Percentiles rank a stretch among this genome's conserved stretches.
Evolutionary conservation across 1,140 invertebrate species (phyloP).

Genomic region (Chymomyza costata): DNA sequence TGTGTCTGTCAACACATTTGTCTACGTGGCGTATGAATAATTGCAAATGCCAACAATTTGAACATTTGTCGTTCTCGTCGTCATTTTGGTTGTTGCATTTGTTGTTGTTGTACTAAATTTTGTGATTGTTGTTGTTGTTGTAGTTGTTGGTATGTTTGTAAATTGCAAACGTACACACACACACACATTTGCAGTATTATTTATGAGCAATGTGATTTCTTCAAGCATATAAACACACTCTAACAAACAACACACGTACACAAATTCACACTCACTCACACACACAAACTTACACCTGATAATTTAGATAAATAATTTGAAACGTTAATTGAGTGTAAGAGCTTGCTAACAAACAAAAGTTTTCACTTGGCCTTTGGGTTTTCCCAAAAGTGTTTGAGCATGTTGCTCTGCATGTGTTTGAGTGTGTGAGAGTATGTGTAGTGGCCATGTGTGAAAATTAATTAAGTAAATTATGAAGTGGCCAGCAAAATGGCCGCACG

Average conservation of each 20-base stretch:
- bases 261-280: too few relatives aligned
- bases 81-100: constrained; percentile 20
- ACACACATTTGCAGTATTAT: constrained; percentile 4
- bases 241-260: too few relatives aligned
- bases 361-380: constrained; percentile 17
- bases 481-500: constrained; percentile 17
- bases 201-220: constrained; percentile 24
- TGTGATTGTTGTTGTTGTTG: constrained; percentile 9
- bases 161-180: constrained; percentile 23
- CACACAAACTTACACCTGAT: too few relatives aligned
- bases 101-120: constrained; percentile 17
- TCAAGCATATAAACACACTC: too few relatives aligned
- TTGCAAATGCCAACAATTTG: constrained; percentile 69
- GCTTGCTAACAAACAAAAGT: constrained; percentile 48
- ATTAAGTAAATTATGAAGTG: constrained; percentile 70
- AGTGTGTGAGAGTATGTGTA: not conserved
- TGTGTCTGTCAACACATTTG: constrained; percentile 62
- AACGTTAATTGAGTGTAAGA: constrained; percentile 71
- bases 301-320: constrained; percentile 69
- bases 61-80: constrained; percentile 42
- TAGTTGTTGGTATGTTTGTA: constrained; percentile 20
- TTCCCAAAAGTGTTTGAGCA: too few relatives aligned
- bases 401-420: not conserved
- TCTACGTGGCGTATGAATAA: constrained; percentile 72
- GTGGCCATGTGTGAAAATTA: constrained; percentile 58